These are phyloP conservation scores for Dasypogon diadema DNA, from an alignment of 2,888 invertebrate genomes.

Conservation along the genomic window DNA sequence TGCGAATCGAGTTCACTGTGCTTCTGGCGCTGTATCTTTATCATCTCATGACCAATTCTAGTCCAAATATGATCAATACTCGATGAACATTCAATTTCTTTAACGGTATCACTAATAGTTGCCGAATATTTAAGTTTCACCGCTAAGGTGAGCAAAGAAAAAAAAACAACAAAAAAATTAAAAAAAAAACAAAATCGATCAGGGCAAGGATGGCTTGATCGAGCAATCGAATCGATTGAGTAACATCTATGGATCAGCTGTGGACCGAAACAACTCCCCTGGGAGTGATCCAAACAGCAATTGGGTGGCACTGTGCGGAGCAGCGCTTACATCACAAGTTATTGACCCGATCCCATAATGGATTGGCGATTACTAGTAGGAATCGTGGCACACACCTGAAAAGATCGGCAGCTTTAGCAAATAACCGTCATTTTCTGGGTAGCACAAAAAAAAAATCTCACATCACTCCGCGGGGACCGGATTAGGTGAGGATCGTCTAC, in stretches of 20 bases:
- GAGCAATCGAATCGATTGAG: too few relatives aligned
- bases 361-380: neutral
- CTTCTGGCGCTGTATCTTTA: too few relatives aligned
- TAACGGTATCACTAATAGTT: neutral
- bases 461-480: neutral
- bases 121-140: neutral
- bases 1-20: too few relatives aligned
- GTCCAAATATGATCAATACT: too few relatives aligned
- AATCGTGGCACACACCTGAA: neutral
- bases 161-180: too few relatives aligned
- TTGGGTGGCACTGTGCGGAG: neutral
- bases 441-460: neutral
- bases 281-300: too few relatives aligned
- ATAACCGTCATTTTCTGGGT: constrained; percentile 13
- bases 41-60: too few relatives aligned
- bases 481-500: neutral
- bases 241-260: too few relatives aligned
- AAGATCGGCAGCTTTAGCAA: constrained; percentile 10
- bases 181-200: too few relatives aligned
- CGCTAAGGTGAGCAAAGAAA: too few relatives aligned
- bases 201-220: too few relatives aligned
- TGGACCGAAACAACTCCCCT: too few relatives aligned
- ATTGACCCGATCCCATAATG: constrained; percentile 23
- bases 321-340: constrained; percentile 24
- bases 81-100: neutral